Base-by-base conservation (phyloP, 2,888 invertebrate species). In the Miltochrista miniata region DNA sequence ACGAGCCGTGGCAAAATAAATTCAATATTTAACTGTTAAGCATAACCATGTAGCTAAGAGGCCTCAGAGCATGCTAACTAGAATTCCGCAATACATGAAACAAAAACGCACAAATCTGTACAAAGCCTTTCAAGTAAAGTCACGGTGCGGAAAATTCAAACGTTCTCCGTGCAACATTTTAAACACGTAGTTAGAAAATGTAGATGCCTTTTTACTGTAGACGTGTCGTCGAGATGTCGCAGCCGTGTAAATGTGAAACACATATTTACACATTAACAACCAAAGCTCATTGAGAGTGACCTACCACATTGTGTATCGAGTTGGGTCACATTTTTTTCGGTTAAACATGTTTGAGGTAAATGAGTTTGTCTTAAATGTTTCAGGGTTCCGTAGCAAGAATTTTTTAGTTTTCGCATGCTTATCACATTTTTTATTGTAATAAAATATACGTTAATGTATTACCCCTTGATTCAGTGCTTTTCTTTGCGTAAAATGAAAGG, bases 231-330 rank as follows among this genome's bases (percentile, higher is more conserved):
- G 59, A 53, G 56, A 59, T 61, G 60, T 68, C 69, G 68, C 61
- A 63, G 43, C 65, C 69, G 72, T 79, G 81, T 81, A 75, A 85
- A 83, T 79, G 69, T 70, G 71, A 70, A 79, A 75, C 62, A 79
- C 76, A 83, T 82, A 85, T 84, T 84, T 83, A 78, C 85, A 74
- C 77, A 73, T 81, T 78, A 81, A 76, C 79, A 74, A 72, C 73
- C 65, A 68, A 66, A 68, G 67, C 76, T 79, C 78, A 81, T 79
- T 80, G 80, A 79, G 64, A 66, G 68, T 82, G 78, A 85, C 85
- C 85, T 81, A 83, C 84, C 85, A 81, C 83, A 81, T 78, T 76
- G 81, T 74, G 68, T 76, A 72, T 70, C 64, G 64, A 75, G 75
- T 76, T 76, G 74, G 74, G 72, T 74, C 73, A 76, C 69, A 69